A percentile compares a stretch with the other conserved stretches of the same genome.
These are phyloP conservation scores for Diglossa brunneiventris DNA, from an alignment of 2,113 vertebrate genomes.

Conservation along the genomic window DNA sequence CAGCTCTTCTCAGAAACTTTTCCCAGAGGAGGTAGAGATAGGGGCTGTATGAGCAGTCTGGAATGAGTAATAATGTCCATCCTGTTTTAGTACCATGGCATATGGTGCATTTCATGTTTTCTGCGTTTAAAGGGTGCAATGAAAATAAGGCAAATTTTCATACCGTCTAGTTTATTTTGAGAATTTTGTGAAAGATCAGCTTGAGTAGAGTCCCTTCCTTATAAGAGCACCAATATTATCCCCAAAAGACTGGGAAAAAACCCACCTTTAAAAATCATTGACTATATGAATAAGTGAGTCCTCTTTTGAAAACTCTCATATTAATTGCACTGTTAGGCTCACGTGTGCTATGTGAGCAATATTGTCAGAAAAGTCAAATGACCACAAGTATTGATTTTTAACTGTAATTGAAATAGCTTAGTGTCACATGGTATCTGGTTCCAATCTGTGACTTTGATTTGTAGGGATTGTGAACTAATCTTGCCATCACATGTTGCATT, in stretches of 20 bases:
- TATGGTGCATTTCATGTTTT: neutral
- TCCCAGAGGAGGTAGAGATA: neutral
- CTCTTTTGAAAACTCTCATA: neutral
- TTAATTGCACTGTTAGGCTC: neutral
- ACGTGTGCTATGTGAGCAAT: neutral
- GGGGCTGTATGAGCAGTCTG: neutral
- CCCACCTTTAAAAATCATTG: neutral
- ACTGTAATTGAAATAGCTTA: conserved; percentile 9
- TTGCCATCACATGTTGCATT: conserved; percentile 33
- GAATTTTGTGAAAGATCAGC: neutral
- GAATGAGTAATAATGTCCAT: neutral
- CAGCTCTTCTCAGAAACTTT: neutral
- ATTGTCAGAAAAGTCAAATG: neutral
- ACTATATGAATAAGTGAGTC: neutral
- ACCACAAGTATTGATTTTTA: conserved; percentile 30
- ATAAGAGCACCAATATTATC: neutral
- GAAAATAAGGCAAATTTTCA: neutral
- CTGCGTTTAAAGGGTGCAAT: neutral
- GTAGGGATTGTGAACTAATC: conserved; percentile 52
- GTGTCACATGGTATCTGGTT: conserved; percentile 27
- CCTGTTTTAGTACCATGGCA: neutral
- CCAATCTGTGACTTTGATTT: conserved; percentile 54
- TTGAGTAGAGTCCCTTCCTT: neutral
- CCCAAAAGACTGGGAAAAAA: neutral
- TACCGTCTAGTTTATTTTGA: neutral